Evolutionary conservation across 2,113 vertebrate species (phyloP).

Genomic region (Pionites leucogaster): DNA sequence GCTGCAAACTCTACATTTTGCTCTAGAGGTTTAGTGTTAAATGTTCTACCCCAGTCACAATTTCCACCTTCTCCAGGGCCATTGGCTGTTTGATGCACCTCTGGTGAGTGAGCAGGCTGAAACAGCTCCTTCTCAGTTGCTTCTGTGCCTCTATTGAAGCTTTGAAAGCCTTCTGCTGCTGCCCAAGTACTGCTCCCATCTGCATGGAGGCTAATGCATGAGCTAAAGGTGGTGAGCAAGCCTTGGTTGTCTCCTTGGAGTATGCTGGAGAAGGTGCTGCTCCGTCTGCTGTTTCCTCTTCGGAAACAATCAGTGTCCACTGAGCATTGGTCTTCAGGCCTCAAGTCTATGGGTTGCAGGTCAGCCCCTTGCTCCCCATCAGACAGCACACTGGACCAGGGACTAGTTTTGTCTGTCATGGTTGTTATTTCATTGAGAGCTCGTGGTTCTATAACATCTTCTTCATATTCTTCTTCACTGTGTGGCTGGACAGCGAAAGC

Average conservation of each 20-base stretch:
- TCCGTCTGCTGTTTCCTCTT: background rate
- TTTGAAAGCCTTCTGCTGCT: background rate
- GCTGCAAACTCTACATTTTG: background rate
- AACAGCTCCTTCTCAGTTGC: rapidly evolving
- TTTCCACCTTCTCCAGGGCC: background rate
- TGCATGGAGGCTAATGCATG: rapidly evolving
- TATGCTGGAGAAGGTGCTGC: background rate
- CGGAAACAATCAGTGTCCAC: background rate
- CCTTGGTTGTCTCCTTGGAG: background rate
- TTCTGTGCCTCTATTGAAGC: background rate
- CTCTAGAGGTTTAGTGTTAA: background rate
- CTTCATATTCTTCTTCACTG: slow-evolving; percentile 88
- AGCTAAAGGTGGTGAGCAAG: background rate
- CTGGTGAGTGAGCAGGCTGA: background rate
- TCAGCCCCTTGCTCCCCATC: slow-evolving; percentile 73
- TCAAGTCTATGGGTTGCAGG: background rate
- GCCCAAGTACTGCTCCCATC: background rate
- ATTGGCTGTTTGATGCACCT: background rate
- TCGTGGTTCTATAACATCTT: slow-evolving; percentile 84
- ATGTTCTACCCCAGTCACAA: background rate
- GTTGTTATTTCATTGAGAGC: slow-evolving; percentile 89
- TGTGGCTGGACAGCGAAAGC: background rate
- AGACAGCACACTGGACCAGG: slow-evolving; percentile 91
- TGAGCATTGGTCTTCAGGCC: background rate
- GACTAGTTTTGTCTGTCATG: slow-evolving; percentile 88